Percentiles rank a stretch among this genome's conserved stretches.
These are phyloP conservation scores for Rhynchotus rufescens DNA, from an alignment of 2,797 vertebrate species.

Conservation along the genomic window DNA sequence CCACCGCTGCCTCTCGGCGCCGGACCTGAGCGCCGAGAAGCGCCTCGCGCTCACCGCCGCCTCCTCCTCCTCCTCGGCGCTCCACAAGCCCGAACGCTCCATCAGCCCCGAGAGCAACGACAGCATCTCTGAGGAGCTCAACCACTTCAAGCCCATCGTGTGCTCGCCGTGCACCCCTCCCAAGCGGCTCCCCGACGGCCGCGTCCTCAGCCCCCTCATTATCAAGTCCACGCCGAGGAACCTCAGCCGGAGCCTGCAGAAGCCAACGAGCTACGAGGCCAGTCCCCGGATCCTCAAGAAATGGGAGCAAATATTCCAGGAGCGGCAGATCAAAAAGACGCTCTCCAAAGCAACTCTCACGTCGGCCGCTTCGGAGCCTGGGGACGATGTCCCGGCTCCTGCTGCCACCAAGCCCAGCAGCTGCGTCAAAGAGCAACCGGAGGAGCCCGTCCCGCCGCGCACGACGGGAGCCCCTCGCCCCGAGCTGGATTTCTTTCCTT, in stretches of 20 bases:
- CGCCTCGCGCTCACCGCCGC: constrained; percentile 69
- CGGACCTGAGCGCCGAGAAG: constrained; percentile 84
- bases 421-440: constrained; percentile 50
- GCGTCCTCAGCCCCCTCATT: constrained; percentile 88
- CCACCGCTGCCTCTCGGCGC: constrained; percentile 90
- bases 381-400: constrained; percentile 45
- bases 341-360: constrained; percentile 91
- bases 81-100: constrained; percentile 85
- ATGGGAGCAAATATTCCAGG: constrained; percentile 94
- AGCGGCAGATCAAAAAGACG: constrained; percentile 89
- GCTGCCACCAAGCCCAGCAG: not conserved
- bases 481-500: constrained; percentile 64
- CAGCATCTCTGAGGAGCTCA: constrained; percentile 97
- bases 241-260: constrained; percentile 88
- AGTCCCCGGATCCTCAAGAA: constrained; percentile 92
- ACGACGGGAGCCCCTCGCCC: not conserved
- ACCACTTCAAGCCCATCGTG: constrained; percentile 98
- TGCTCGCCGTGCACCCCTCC: constrained; percentile 96
- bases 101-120: constrained; percentile 97
- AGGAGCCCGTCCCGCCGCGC: constrained; percentile 4
- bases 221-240: constrained; percentile 96
- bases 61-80: constrained; percentile 71
- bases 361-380: constrained; percentile 44
- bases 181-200: constrained; percentile 91
- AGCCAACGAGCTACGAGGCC: constrained; percentile 91